phyloP scores from a whole-genome alignment of 2,888 invertebrate species.

The Philereme transversata region DNA sequence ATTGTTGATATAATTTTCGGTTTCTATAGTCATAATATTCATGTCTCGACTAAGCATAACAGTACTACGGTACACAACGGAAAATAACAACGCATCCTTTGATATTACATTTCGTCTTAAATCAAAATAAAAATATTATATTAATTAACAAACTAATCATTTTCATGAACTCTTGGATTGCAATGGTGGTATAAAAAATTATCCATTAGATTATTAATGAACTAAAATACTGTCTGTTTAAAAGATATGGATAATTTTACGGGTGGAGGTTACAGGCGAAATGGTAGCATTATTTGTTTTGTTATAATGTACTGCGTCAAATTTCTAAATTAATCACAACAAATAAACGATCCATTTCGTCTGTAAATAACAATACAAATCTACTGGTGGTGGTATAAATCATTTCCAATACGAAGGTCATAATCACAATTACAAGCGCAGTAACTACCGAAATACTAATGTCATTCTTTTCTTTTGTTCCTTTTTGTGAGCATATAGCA shows the following conservation, averaged over 20 bases:
- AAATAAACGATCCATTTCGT: constrained; percentile 37
- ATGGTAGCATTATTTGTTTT: constrained; percentile 28
- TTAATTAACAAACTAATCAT: constrained; percentile 35
- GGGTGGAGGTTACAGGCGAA: constrained; percentile 31
- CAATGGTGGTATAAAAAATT: constrained; percentile 37
- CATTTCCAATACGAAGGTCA: constrained; percentile 48
- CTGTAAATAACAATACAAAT: constrained; percentile 32
- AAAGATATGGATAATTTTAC: constrained; percentile 38
- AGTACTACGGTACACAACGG: background rate
- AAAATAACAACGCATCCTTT: constrained; percentile 23
- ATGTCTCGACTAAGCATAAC: too few species aligned
- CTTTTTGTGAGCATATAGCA: constrained; percentile 82
- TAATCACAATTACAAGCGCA: constrained; percentile 51
- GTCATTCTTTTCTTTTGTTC: constrained; percentile 77
- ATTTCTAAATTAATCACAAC: constrained; percentile 3
- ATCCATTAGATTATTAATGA: constrained; percentile 17
- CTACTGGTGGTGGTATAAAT: constrained; percentile 61
- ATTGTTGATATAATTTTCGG: background rate
- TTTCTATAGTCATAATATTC: background rate
- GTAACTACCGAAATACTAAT: constrained; percentile 67
- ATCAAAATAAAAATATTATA: constrained; percentile 15
- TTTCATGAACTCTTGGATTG: constrained; percentile 37
- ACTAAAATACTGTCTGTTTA: constrained; percentile 17
- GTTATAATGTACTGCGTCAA: constrained; percentile 2
- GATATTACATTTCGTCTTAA: constrained; percentile 30